Evolutionary conservation across 2,888 invertebrate species (phyloP).

Genomic region (Acanthococcus lagerstroemiae): DNA sequence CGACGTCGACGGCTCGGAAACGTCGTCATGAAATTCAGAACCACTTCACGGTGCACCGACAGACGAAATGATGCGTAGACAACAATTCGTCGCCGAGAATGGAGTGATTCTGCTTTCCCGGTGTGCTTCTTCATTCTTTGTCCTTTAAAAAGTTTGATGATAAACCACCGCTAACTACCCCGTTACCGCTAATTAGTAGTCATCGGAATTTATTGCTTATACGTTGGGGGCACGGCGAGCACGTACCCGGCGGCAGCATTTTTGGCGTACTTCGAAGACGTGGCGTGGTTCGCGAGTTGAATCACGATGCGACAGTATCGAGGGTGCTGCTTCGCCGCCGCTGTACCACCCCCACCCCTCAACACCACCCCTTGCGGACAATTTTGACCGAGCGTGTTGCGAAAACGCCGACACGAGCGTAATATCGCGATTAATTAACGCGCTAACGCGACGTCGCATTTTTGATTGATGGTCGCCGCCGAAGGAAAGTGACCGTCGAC

Average conservation of each 20-base stretch:
- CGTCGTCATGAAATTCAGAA: neutral
- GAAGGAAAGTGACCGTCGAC: neutral
- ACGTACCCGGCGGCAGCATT: neutral
- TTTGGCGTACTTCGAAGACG: neutral
- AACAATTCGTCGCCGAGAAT: conserved; percentile 24
- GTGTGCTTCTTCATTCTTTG: neutral
- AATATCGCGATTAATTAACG: neutral
- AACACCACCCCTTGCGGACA: no score
- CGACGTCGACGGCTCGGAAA: neutral
- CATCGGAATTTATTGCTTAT: neutral
- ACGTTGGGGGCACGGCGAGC: neutral
- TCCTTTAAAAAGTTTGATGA: neutral
- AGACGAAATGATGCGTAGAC: conserved; percentile 11
- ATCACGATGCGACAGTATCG: neutral
- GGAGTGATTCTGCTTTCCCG: conserved; percentile 20
- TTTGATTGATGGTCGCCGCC: neutral
- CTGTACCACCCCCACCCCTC: no score
- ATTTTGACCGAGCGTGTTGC: no score
- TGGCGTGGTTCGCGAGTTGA: neutral
- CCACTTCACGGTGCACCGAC: neutral
- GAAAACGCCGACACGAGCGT: no score
- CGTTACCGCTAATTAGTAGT: neutral
- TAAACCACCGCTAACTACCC: neutral
- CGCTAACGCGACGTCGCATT: neutral
- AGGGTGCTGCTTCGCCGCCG: no score